A percentile compares a stretch with the other conserved stretches of the same genome.
Evolutionary conservation across 2,113 vertebrate species (phyloP).

Genomic region (Trachemys scripta): DNA sequence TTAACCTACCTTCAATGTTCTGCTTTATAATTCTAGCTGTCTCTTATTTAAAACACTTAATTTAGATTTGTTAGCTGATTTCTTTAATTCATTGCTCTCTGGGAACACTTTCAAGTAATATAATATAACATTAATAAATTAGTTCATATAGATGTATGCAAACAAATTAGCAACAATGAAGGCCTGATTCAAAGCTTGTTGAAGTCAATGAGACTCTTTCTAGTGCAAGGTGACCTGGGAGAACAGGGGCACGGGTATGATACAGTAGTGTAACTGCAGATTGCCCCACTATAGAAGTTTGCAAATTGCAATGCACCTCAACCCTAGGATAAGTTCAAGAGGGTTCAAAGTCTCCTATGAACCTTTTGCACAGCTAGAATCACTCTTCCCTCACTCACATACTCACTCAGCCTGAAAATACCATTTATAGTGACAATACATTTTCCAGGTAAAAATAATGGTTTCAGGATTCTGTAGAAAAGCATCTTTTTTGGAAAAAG

Average conservation of each 20-base stretch:
- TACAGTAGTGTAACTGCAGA: neutral
- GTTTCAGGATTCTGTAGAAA: neutral
- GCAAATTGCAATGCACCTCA: neutral
- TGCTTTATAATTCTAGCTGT: neutral
- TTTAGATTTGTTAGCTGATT: too few species aligned
- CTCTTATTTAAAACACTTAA: neutral
- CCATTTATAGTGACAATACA: neutral
- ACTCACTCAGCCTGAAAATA: neutral
- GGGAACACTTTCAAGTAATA: neutral
- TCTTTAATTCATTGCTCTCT: neutral
- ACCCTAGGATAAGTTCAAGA: neutral
- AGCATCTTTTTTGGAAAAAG: neutral
- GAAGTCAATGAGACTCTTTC: neutral
- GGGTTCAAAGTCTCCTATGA: neutral
- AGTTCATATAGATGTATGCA: neutral
- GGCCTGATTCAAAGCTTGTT: neutral
- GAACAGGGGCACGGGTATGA: neutral
- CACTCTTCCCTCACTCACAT: neutral
- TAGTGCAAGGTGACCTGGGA: neutral
- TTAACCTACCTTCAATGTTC: neutral
- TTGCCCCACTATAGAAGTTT: neutral
- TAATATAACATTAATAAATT: neutral
- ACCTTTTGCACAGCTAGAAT: rapidly evolving
- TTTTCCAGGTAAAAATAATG: neutral
- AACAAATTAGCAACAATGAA: neutral